Percentiles rank a stretch among this genome's conserved stretches.
phyloP scores from a whole-genome alignment of 2,113 vertebrate genomes.

The Eidolon helvum region DNA sequence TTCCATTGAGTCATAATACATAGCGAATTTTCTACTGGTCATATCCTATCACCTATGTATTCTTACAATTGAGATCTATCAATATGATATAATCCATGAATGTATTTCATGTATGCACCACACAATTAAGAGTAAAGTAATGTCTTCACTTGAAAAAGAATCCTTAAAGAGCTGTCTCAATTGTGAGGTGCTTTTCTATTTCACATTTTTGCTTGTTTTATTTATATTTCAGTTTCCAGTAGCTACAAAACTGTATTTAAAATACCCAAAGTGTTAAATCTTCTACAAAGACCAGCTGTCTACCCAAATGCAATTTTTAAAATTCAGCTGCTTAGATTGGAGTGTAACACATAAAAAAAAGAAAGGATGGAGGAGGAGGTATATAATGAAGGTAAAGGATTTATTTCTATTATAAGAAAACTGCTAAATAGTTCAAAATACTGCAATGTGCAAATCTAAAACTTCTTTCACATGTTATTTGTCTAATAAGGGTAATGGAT shows the following conservation, averaged over 20 bases:
- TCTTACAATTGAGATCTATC: neutral
- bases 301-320: constrained; percentile 40
- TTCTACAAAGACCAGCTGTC: constrained; percentile 68
- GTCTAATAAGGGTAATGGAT: neutral
- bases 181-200: neutral
- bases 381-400: neutral
- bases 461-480: neutral
- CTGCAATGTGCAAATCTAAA: neutral
- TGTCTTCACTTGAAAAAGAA: neutral
- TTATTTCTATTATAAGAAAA: neutral
- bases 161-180: neutral
- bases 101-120: neutral
- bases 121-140: neutral
- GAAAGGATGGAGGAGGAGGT: neutral
- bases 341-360: neutral
- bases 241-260: constrained; percentile 69
- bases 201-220: constrained; percentile 28
- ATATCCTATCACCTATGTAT: neutral
- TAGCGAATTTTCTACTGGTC: neutral
- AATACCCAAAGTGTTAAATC: constrained; percentile 63
- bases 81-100: neutral
- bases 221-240: constrained; percentile 70
- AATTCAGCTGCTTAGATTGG: constrained; percentile 36
- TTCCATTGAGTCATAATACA: neutral
- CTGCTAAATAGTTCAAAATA: neutral